Evolutionary conservation across 2,888 invertebrate species (phyloP).

Genomic region (Imbricaverruca yamaguchii): DNA sequence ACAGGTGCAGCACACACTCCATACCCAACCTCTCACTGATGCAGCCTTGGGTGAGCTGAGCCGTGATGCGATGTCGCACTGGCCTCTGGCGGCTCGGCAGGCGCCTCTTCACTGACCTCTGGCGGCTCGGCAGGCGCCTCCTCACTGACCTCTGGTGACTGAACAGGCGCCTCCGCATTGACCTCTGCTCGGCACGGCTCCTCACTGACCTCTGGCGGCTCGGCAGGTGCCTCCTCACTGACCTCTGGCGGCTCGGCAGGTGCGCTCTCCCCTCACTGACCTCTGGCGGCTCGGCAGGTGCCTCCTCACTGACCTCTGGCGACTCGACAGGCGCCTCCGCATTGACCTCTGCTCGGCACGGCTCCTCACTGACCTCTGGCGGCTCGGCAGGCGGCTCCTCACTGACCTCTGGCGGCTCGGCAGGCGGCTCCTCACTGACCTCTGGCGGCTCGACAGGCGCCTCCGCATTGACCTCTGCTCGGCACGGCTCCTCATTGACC

Average conservation of each 20-base stretch:
- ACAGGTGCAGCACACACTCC: too few species aligned
- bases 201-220: not conserved
- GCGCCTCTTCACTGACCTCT: not conserved
- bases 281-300: constrained; percentile 23
- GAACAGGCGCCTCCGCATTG: constrained; percentile 26
- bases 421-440: not conserved
- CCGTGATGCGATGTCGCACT: too few species aligned
- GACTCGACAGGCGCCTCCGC: constrained; percentile 26
- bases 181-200: too few species aligned
- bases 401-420: too few species aligned
- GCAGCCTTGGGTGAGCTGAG: too few species aligned
- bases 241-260: too few species aligned
- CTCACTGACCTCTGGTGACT: constrained; percentile 5
- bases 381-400: constrained; percentile 25
- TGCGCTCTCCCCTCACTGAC: not conserved
- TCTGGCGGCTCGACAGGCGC: constrained; percentile 22
- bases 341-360: too few species aligned
- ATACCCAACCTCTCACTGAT: too few species aligned
- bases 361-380: not conserved
- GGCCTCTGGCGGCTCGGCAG: too few species aligned
- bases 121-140: constrained; percentile 25
- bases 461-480: constrained; percentile 13
- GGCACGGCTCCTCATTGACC: not conserved
- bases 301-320: constrained; percentile 20
- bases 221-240: constrained; percentile 26